phyloP scores from a whole-genome alignment of 2,888 invertebrate genomes.

The Baronia brevicornis region DNA sequence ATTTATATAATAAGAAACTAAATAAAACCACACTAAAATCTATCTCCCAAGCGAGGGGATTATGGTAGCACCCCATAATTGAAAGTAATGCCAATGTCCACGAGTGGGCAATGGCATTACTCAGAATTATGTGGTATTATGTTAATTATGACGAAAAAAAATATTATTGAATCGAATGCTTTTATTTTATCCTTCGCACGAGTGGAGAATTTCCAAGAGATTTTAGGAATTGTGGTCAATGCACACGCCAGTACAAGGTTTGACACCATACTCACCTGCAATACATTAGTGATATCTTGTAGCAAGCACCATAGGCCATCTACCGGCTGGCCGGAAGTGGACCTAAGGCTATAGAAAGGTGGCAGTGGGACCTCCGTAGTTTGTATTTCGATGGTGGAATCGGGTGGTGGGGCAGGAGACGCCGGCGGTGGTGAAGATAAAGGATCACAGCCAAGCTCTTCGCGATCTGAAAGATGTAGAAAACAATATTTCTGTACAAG shows the following conservation, averaged over 20 bases:
- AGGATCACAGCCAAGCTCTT: constrained; percentile 76
- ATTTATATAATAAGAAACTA: no score
- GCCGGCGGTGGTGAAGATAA: constrained; percentile 73
- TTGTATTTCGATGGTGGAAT: constrained; percentile 83
- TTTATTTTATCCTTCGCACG: no score
- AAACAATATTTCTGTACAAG: no score
- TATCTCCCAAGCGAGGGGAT: no score
- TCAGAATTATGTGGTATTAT: not conserved
- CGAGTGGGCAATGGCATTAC: no score
- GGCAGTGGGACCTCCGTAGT: constrained; percentile 86
- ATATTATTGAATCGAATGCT: no score
- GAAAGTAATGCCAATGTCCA: no score
- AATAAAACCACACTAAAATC: no score
- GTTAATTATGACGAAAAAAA: not conserved
- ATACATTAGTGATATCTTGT: constrained; percentile 84
- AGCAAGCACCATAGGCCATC: constrained; percentile 87
- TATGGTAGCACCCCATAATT: no score
- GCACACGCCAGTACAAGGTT: no score
- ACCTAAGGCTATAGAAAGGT: constrained; percentile 84
- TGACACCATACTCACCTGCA: constrained; percentile 76
- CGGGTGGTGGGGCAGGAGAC: constrained; percentile 69
- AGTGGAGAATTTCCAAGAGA: no score
- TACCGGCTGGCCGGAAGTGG: constrained; percentile 71
- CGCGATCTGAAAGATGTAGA: constrained; percentile 52
- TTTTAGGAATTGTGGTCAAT: no score